A percentile compares a stretch with the other conserved stretches of the same genome.
phyloP scores from a whole-genome alignment of 2,113 vertebrate species.

The Eudorcas thomsonii region DNA sequence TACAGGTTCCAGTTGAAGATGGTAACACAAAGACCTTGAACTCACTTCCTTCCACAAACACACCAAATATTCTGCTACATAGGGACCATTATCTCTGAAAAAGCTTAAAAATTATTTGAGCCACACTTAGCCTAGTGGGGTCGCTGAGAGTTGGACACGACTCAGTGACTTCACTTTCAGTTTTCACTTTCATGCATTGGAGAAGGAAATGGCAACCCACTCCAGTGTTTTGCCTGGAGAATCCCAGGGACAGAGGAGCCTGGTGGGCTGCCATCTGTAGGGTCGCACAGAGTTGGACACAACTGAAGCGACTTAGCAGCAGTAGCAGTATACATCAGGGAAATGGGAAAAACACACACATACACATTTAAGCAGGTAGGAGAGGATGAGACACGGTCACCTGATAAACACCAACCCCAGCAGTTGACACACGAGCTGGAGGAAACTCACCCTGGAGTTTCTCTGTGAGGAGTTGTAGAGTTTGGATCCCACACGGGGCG shows the following conservation, averaged over 20 bases:
- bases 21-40: neutral
- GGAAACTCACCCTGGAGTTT: neutral
- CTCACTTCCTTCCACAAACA: too few species aligned
- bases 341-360: neutral
- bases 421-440: neutral
- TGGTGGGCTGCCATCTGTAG: too few species aligned
- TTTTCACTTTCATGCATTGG: too few species aligned
- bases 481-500: rapidly evolving
- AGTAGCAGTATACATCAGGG: neutral
- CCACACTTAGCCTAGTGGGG: too few species aligned
- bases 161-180: too few species aligned
- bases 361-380: neutral
- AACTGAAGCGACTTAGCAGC: too few species aligned
- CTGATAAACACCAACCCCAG: neutral
- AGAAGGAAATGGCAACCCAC: too few species aligned
- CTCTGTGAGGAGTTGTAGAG: neutral
- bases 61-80: neutral
- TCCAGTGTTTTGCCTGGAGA: too few species aligned
- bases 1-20: neutral
- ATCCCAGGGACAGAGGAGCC: too few species aligned
- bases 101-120: neutral
- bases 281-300: too few species aligned
- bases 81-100: neutral
- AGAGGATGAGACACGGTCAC: neutral
- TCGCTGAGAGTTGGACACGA: too few species aligned